Base-by-base conservation (phyloP, 2,797 vertebrate genomes). In the Rhinatrema bivittatum region DNA sequence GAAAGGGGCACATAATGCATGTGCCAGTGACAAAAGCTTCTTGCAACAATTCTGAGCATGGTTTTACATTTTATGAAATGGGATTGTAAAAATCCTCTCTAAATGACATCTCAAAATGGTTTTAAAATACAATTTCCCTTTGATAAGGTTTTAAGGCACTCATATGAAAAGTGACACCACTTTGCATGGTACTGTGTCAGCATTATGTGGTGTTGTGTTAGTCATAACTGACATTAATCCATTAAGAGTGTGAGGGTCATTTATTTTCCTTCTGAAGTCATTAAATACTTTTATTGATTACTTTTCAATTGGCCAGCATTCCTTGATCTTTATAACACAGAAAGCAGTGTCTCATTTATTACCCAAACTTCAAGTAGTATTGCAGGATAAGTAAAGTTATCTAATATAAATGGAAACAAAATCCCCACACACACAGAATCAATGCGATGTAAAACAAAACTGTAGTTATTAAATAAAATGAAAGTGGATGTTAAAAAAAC, bases 241-340 rank as follows among this genome's bases (percentile, higher is more conserved):
- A 81, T 85, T 79, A 86, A 64, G 72, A 65, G 68, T 80, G 73
- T 24, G 58, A 77, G 83, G 84, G 82, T 84, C 84, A 77, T 79
- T 87, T 76, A 78, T 85, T 86, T 87, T 74, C 70, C 70, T 82
- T 50, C 30, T 63, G 43, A 40, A 69, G 78, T 80, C 68, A 65
- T 78, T 66, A 82, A 80, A 88, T 82, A 78, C 79, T 68, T 72
- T 73, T 78, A 83, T 81, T 71, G 66, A 78, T 81, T 82, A 86
- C 74, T 86, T 72, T 86, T 88, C 79, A 64, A 32, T 72, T 49
- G 27, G 25, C 61, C 60, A 27, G n/a, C 44, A 20, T 49, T 32
- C 39, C 42, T 46, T 6, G 0, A 67, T 72, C 56, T 58, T 54
- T 51, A 53, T 53, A 46, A 52, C 49, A 39, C 47, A 60, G 71